A percentile compares a stretch with the other conserved stretches of the same genome.
Conservation (phyloP, 2,113 vertebrate genomes). For the Stigmatopora nigra region DNA sequence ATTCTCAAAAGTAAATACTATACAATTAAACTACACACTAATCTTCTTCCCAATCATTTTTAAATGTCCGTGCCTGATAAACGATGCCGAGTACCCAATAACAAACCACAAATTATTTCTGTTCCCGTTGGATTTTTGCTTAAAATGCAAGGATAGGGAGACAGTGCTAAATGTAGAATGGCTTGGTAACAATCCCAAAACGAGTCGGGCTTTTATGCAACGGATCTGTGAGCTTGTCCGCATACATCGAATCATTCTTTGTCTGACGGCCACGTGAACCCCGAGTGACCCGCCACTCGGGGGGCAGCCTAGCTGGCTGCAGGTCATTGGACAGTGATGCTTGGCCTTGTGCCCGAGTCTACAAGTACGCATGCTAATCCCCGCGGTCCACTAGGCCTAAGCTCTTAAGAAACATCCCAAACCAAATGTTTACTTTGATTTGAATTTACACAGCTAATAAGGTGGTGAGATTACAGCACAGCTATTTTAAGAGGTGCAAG, state of each 20-base stretch:
- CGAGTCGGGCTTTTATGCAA: conserved; percentile 9
- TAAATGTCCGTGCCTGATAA: no score
- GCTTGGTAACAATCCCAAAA: conserved; percentile 6
- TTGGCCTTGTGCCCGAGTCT: conserved; percentile 34
- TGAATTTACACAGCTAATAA: conserved; percentile 11
- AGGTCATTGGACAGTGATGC: conserved; percentile 27
- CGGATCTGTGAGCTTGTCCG: conserved; percentile 37
- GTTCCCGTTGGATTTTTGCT: neutral
- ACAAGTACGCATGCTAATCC: conserved; percentile 14
- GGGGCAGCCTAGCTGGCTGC: neutral
- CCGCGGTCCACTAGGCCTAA: conserved; percentile 18
- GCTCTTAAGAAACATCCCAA: conserved; percentile 18
- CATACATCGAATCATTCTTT: conserved; percentile 43
- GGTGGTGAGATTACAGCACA: conserved; percentile 17
- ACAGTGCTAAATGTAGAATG: neutral
- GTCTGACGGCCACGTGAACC: conserved; percentile 39
- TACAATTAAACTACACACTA: no score
- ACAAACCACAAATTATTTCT: neutral
- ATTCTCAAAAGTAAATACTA: no score
- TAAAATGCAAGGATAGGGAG: neutral
- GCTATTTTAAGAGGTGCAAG: conserved; percentile 3
- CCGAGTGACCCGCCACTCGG: conserved; percentile 25
- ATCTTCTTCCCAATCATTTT: no score
- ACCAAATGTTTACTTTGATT: conserved; percentile 23
- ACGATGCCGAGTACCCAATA: no score